Conservation (phyloP, 23 tunicate species). For the Oikopleura albicans region DNA sequence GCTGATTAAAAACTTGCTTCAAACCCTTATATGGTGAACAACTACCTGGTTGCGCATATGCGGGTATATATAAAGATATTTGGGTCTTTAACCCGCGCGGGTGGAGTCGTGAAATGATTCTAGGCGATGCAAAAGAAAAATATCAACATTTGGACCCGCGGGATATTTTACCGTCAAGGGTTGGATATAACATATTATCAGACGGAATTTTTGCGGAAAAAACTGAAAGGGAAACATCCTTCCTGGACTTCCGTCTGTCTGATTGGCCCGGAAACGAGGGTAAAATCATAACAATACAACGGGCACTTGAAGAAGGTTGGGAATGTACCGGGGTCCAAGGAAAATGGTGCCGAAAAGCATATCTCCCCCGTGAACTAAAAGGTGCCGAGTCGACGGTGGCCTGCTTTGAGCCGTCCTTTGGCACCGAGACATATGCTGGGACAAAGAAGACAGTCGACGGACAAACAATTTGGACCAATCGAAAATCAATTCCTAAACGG, state of each 20-base stretch:
- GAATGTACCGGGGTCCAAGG: constrained; percentile 13
- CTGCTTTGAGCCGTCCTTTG: not conserved
- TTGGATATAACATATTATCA: no score
- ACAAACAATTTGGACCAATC: not conserved
- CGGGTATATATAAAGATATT: not conserved
- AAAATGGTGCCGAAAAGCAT: not conserved
- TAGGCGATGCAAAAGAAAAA: not conserved
- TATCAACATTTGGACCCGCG: not conserved
- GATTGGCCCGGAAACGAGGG: no score
- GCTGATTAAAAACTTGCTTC: no score
- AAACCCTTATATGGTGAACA: not conserved
- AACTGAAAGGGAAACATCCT: no score
- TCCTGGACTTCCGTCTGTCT: not conserved
- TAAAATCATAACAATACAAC: not conserved
- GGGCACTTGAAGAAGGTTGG: constrained; percentile 3
- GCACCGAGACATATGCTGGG: no score
- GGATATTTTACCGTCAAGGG: not conserved
- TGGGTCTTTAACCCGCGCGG: constrained; percentile 17
- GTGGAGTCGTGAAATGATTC: not conserved
- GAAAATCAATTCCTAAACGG: not conserved
- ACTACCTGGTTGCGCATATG: not conserved
- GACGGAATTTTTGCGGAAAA: no score
- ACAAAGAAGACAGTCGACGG: no score
- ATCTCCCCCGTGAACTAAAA: not conserved
- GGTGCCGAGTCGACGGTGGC: not conserved